Base-by-base conservation (phyloP, 2,113 vertebrate species). In the Coptodon bakossiorum region DNA sequence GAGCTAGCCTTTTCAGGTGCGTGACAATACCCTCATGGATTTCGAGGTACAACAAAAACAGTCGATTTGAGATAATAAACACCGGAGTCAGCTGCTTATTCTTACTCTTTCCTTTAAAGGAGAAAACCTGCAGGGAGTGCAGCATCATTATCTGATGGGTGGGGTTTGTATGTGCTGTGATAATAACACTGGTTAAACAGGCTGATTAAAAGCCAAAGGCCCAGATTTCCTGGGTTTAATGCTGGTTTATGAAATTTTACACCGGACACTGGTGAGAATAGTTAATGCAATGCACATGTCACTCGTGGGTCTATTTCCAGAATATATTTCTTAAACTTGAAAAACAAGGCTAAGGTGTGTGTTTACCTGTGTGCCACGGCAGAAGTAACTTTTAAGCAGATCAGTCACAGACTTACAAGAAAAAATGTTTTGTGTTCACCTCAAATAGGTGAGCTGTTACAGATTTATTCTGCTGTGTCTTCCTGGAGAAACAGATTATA, bases 11-110 rank as follows among this genome's bases (percentile, higher is more conserved):
- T 68, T 53, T 83, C 22, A 71, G 9, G 29, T 80, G 54, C 1
- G 48, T 22, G 7, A 53, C 48, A 34, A 27, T 4, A 10, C 38
- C n/a, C 66, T 43, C 40, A 6, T 43, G 12, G 38, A 73, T 73
- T 73, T 73, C 13, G 0, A 45, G 8, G 68, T 6, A 1, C 8
- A 45, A 17, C 68, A 50, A 50, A 76, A 76, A 50, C 14, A 48
- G 43, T 31, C 1, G 16, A 76, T 50, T 31, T 1, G 3, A 76
- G 43, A 50, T 50, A 12, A 50, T 50, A 50, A 78, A 29, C 71
- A 31, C 9, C 27, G 29, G 71, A 76, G 71, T 78, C 71, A 78
- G 43, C 71, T 73, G 66, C 66, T 73, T 9, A 27, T 4, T 73
- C 22, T 50, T 0, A 50, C 66, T 43, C 38, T 45, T 45, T 50